Percentiles rank a stretch among this genome's conserved stretches.
phyloP scores from a whole-genome alignment of 2,888 invertebrate species.

The Nemurella pictetii region DNA sequence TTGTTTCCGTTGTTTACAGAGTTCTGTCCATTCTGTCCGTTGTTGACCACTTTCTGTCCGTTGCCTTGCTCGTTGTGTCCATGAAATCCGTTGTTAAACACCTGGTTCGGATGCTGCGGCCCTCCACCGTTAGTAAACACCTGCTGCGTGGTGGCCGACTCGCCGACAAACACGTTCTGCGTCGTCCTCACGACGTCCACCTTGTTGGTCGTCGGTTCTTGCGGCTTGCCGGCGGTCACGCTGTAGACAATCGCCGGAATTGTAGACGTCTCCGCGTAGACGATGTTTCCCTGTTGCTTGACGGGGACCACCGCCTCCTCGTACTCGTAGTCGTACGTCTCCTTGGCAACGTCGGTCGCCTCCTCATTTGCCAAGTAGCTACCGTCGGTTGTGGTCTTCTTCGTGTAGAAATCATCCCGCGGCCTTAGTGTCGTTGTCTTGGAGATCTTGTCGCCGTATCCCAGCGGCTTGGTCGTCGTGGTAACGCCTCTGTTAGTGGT shows the following conservation, averaged over 20 bases:
- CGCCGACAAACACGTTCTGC: slow-evolving; percentile 2
- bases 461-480: background rate
- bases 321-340: background rate
- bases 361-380: background rate
- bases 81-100: background rate
- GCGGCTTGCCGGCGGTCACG: background rate
- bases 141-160: too few species aligned
- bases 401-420: background rate
- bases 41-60: background rate
- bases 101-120: background rate
- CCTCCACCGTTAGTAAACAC: background rate
- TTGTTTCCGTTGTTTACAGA: background rate
- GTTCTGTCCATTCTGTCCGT: slow-evolving; percentile 6
- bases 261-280: slow-evolving; percentile 14
- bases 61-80: slow-evolving; percentile 15
- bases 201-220: background rate
- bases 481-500: slow-evolving; percentile 45
- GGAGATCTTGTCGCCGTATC: slow-evolving; percentile 18
- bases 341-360: background rate
- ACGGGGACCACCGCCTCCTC: background rate
- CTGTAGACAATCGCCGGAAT: slow-evolving; percentile 7
- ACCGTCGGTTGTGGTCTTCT: background rate
- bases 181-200: background rate
- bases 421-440: too few species aligned
- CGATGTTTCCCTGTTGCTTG: background rate